phyloP scores from a whole-genome alignment of 2,113 vertebrate genomes.

The Hyla sarda region DNA sequence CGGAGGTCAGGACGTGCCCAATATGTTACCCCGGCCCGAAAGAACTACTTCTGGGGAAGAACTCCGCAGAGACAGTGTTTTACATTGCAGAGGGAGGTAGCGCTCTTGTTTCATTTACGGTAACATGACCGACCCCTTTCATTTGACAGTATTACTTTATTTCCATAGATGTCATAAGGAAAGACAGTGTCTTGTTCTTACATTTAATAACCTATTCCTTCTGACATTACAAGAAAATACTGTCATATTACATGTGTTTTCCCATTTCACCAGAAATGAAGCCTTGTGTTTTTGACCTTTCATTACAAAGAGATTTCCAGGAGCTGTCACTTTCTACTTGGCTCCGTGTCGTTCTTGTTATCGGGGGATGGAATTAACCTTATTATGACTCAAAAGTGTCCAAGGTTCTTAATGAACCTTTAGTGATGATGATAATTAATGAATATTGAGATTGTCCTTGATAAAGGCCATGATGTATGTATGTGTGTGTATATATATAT shows the following conservation, averaged over 20 bases:
- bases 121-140: neutral
- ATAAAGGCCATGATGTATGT: neutral
- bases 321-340: constrained; percentile 9
- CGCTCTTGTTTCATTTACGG: neutral
- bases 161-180: neutral
- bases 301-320: constrained; percentile 16
- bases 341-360: constrained; percentile 10
- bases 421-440: constrained; percentile 35
- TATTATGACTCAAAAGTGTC: constrained; percentile 39
- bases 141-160: neutral
- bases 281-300: constrained; percentile 35
- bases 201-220: neutral
- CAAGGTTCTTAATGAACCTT: constrained; percentile 31
- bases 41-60: neutral
- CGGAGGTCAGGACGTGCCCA: no score
- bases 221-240: constrained; percentile 4
- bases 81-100: neutral
- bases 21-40: no score
- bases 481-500: no score
- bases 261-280: neutral
- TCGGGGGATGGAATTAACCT: constrained; percentile 48
- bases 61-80: no score
- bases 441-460: constrained; percentile 19
- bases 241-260: neutral
- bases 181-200: neutral